phyloP scores from a whole-genome alignment of 2,797 vertebrate genomes.

The Galago senegalensis region DNA sequence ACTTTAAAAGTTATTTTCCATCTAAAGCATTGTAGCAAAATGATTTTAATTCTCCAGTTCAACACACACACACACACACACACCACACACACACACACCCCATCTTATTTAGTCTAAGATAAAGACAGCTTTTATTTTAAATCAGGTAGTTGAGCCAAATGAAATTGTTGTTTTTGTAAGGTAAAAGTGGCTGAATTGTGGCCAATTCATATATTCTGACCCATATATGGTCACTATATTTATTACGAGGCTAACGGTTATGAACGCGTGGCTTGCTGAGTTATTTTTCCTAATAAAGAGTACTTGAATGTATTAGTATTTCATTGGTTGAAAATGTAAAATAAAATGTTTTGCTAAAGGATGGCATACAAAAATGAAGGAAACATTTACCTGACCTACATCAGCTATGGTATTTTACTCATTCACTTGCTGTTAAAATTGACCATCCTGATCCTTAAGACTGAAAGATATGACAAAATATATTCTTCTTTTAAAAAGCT shows the following conservation, averaged over 20 bases:
- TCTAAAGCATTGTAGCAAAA: not conserved
- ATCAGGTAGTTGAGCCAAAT: not conserved
- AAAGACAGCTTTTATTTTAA: constrained; percentile 39
- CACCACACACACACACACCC: not conserved
- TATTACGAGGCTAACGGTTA: constrained; percentile 21
- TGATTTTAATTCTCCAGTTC: not conserved
- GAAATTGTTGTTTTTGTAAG: constrained; percentile 1
- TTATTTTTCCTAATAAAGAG: constrained; percentile 40
- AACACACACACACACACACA: not conserved
- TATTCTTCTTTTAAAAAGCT: not conserved
- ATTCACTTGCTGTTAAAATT: not conserved
- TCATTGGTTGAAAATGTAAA: not conserved
- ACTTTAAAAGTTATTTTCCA: not conserved
- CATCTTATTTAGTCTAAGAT: not conserved
- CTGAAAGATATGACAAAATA: constrained; percentile 35
- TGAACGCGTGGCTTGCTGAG: not conserved
- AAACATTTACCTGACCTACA: not conserved
- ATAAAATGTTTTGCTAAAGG: not conserved
- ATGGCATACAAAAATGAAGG: not conserved
- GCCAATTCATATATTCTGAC: not conserved
- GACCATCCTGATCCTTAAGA: not conserved
- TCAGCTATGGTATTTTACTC: not conserved
- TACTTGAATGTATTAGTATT: not conserved
- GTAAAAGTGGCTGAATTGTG: not conserved
- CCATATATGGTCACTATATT: constrained; percentile 7